Evolutionary conservation across 2,113 vertebrate genomes (phyloP).

Genomic region (Aythya baeri): DNA sequence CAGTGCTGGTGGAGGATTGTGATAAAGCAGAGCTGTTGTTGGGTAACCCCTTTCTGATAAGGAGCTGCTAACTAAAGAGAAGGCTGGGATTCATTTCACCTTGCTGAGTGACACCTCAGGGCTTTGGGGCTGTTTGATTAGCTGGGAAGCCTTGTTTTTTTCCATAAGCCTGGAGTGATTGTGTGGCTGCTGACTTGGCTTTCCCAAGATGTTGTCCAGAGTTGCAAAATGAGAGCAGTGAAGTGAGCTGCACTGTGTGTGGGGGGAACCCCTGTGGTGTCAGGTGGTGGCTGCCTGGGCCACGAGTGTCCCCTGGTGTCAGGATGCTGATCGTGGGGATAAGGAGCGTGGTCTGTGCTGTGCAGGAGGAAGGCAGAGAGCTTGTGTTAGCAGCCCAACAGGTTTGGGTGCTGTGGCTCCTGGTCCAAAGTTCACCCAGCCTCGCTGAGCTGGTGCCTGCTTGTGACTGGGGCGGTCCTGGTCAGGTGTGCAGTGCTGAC

Average conservation of each 20-base stretch:
- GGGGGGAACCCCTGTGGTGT: background rate
- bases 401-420: background rate
- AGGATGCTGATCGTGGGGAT: background rate
- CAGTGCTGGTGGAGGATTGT: accelerated
- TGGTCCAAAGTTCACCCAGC: background rate
- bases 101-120: background rate
- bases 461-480: background rate
- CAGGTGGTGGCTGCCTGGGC: background rate
- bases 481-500: background rate
- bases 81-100: background rate
- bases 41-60: background rate
- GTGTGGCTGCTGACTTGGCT: background rate
- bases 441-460: background rate
- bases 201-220: background rate
- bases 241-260: accelerated
- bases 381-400: accelerated
- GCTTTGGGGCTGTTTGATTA: background rate
- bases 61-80: background rate
- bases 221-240: accelerated
- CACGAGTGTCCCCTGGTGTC: accelerated
- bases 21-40: background rate
- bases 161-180: background rate
- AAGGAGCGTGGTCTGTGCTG: accelerated
- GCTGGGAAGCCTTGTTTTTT: background rate
- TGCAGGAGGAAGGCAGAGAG: background rate